Base-by-base conservation (phyloP, 2,888 invertebrate genomes). In the Alloplasta piceator region DNA sequence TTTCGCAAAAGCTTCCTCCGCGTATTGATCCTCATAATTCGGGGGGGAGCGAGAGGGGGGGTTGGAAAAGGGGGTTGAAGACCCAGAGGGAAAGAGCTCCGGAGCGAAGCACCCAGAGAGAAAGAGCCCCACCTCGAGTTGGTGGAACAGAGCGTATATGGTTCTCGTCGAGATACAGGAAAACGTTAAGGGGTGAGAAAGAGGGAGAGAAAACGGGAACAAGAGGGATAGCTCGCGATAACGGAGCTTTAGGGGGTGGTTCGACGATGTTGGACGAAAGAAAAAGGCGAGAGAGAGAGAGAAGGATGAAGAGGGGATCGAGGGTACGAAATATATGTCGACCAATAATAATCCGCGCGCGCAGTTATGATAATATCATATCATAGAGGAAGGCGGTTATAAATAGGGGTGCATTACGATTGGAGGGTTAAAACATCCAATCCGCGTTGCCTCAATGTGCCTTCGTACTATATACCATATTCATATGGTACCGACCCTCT, bases 11-110 rank as follows among this genome's bases (percentile, higher is more conserved):
- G 89, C 90, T 90, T 89, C 87, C 89, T 90, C 89, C 83, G 91
- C 88, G 91, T 92, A 92, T 92, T 91, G 92, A 92, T 92, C 92
- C 91, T 91, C 91, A 92, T 92, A 92, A 91, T 92, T 92, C 88
- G 87, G 89, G 86, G 87, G 87, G 86, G 87, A 72, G 75, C 81
- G 71, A 78, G 77, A n/a, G 87, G 89, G 86, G 87, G 26, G 26
- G 26, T 26, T 26, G 3, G 26, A 26, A 26, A 26, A 26, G 26
- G 26, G 26, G 26, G 26, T 26, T 26, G 61, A 67, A 71, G 82
- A 76, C 70, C 68, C 64, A 78, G 80, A 77, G 63, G 46, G 83
- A 73, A 67, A 79, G 67, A 63, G 71, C 52, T 63, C 43, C 52
- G 38, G 41, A 38, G 43, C 43, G 82, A 66, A 26, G 58, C 68